Conservation (phyloP, 2,888 invertebrate species). For the Aspidapion aeneum region DNA sequence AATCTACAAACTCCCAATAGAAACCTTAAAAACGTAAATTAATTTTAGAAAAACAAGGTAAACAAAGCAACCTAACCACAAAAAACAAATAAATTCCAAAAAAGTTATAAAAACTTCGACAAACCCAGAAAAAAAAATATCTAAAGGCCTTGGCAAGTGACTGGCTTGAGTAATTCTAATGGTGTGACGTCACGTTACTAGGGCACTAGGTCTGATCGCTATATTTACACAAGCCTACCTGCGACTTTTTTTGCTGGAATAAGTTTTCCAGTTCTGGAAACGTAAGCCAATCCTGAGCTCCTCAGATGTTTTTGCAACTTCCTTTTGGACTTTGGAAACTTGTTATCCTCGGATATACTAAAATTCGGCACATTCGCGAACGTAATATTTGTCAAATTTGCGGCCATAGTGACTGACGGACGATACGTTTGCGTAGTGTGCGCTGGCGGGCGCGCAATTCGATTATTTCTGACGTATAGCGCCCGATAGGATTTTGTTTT, state of each 20-base stretch:
- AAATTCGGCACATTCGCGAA: conserved; percentile 37
- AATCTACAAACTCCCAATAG: no score
- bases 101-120: no score
- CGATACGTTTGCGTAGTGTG: conserved; percentile 4
- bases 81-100: no score
- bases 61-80: no score
- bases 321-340: conserved; percentile 47
- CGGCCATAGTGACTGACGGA: conserved; percentile 8
- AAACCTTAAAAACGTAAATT: no score
- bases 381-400: conserved; percentile 49
- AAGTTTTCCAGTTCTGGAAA: conserved; percentile 50
- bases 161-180: not conserved
- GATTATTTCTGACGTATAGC: not conserved
- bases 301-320: conserved; percentile 50
- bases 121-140: no score
- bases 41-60: no score
- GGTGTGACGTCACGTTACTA: not conserved
- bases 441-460: not conserved
- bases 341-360: conserved; percentile 37
- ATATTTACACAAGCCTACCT: conserved; percentile 40
- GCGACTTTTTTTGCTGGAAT: conserved; percentile 51
- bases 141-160: not conserved
- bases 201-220: not conserved
- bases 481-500: not conserved
- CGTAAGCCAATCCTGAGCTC: conserved; percentile 50